Evolutionary conservation across 1,140 invertebrate genomes (phyloP).

Genomic region (Holcopasites calliopsidis): DNA sequence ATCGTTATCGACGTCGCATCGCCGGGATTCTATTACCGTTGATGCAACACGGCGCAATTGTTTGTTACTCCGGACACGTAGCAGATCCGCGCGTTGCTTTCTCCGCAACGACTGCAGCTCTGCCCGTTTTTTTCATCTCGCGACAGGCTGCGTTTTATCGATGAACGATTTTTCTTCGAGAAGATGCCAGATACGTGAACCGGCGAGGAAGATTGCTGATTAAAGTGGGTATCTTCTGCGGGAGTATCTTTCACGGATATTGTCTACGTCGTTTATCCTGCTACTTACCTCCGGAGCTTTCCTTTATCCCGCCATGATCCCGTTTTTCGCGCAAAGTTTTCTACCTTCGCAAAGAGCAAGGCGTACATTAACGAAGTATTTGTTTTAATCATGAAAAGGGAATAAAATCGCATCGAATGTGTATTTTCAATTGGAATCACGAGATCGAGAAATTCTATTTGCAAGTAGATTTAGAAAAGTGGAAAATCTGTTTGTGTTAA

Average conservation of each 20-base stretch:
- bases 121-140: neutral
- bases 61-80: slow-evolving; percentile 9
- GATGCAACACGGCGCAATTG: slow-evolving; percentile 19
- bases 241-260: neutral
- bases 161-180: slow-evolving; percentile 9
- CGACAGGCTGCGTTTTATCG: neutral
- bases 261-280: neutral
- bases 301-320: neutral
- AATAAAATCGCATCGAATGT: too few species aligned
- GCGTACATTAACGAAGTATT: too few species aligned
- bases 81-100: neutral
- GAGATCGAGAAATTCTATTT: too few species aligned
- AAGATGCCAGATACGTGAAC: neutral
- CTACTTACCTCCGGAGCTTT: neutral
- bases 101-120: neutral
- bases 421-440: too few species aligned
- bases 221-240: neutral
- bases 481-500: too few species aligned
- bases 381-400: too few species aligned
- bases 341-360: too few species aligned
- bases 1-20: slow-evolving; percentile 20
- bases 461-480: too few species aligned
- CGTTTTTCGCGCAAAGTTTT: too few species aligned
- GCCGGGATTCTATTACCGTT: slow-evolving; percentile 18
- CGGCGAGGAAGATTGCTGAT: neutral